Evolutionary conservation across 2,113 vertebrate genomes (phyloP), one percentile per base, ranked within the genome.

Genomic region (Pteronura brasiliensis): DNA sequence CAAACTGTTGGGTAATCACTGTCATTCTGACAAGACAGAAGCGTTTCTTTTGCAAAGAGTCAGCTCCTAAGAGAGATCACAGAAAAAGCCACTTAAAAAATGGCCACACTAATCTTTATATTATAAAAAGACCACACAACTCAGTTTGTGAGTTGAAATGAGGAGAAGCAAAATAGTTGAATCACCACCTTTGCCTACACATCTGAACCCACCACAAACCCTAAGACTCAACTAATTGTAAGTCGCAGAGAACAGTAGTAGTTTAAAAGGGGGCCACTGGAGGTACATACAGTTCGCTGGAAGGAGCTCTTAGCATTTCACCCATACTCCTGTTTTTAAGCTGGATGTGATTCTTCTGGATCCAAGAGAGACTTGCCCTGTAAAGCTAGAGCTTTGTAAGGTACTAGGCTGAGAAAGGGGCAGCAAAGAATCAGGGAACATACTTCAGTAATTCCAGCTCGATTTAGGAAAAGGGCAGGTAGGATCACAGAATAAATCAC

Each of bases 21-120:
- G 92, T 65, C 76, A 93, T 15, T 90, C 34, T 90, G 94, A 91
- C 97, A 96, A 93, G 55, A 69, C 69, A 88, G 31, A 95, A 97
- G 96, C n/a, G 47, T 57, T 91, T 95, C 93, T 85, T 90, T 90
- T 90, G 49, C 57, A 87, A 95, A 98, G 94, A 92, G 80, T 25
- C 90, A 93, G 83, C 59, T 98, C 95, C 80, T n/a, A 4, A 82
- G 93, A 92, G 91, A 92, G 82, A 86, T 69, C 81, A 96, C 76
- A 85, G 55, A 18, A n/a, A 97, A 27, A 96, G 25, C n/a, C 85
- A 96, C 92, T 76, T 97, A 23, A 97, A 97, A 95, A 93, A 95
- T 72, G 96, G 71, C 97, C 88, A 49, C 6, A 47, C 71, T 97
- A 17, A 98, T 96, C 67, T 96, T 90, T 13, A 9, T 0, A 81